Percentiles rank a stretch among this genome's conserved stretches.
Evolutionary conservation across 2,888 invertebrate genomes (phyloP).

Genomic region (Zaprionus bogoriensis): DNA sequence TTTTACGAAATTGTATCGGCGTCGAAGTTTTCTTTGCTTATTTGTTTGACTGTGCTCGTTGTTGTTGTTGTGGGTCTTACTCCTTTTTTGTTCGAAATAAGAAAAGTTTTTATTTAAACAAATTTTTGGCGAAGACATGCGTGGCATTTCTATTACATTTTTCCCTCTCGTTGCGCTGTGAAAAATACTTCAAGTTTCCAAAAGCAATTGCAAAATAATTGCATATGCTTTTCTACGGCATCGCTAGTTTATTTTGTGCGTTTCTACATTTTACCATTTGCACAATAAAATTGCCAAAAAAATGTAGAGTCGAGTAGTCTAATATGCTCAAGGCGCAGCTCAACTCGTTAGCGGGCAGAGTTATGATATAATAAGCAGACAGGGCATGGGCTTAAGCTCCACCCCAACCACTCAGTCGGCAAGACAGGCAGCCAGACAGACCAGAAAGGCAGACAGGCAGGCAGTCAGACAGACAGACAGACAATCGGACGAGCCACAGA

Average conservation of each 20-base stretch:
- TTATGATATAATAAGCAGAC: slow-evolving; percentile 43
- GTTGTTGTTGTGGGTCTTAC: slow-evolving; percentile 12
- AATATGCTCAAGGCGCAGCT: slow-evolving; percentile 24
- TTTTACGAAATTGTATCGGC: slow-evolving; percentile 77
- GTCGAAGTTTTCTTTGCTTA: slow-evolving; percentile 69
- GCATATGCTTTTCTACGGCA: neutral
- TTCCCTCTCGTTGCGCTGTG: slow-evolving; percentile 15
- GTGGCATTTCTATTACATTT: slow-evolving; percentile 52
- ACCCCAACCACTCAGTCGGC: slow-evolving; percentile 41
- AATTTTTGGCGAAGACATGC: slow-evolving; percentile 56
- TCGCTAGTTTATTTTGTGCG: too few relatives aligned
- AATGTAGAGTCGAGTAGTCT: slow-evolving; percentile 35
- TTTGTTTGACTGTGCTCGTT: slow-evolving; percentile 55
- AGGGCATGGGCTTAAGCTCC: neutral
- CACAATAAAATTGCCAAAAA: neutral
- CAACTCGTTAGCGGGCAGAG: slow-evolving; percentile 45
- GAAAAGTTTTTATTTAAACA: slow-evolving; percentile 79
- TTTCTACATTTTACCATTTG: too few relatives aligned
- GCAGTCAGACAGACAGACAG: slow-evolving; percentile 6
- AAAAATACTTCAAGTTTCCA: neutral
- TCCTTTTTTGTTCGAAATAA: slow-evolving; percentile 66
- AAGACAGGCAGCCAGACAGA: slow-evolving; percentile 43
- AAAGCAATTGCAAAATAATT: slow-evolving; percentile 1
- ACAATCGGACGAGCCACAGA: neutral
- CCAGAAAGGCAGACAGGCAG: slow-evolving; percentile 11